Evolutionary conservation across 2,797 vertebrate species (phyloP).

Genomic region (Antennarius maculatus): DNA sequence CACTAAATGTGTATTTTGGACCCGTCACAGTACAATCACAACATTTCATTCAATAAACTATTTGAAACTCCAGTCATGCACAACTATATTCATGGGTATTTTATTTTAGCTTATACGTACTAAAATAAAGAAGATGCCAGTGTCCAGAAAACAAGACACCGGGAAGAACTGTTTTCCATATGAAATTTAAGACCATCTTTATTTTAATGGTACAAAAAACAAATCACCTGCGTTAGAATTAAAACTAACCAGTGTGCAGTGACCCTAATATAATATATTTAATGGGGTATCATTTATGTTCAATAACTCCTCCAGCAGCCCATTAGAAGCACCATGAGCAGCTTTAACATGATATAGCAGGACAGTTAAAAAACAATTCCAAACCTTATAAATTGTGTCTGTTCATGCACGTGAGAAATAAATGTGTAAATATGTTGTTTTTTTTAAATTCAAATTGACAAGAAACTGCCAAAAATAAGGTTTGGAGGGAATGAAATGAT

Average conservation of each 20-base stretch:
- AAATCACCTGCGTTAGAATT: neutral
- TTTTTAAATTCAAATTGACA: neutral
- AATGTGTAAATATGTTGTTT: too few relatives aligned
- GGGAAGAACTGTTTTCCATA: too few relatives aligned
- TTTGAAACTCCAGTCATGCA: too few relatives aligned
- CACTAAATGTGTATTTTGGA: too few relatives aligned
- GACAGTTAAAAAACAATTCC: slow-evolving; percentile 12
- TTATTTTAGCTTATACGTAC: too few relatives aligned
- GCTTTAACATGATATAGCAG: slow-evolving; percentile 18
- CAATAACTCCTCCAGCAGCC: neutral
- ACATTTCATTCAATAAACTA: neutral
- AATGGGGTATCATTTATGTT: neutral
- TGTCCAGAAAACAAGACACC: too few relatives aligned
- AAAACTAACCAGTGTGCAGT: neutral
- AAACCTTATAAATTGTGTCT: neutral
- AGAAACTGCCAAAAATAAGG: neutral
- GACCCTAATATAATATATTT: neutral
- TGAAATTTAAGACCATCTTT: neutral
- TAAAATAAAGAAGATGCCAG: too few relatives aligned
- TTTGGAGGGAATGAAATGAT: neutral
- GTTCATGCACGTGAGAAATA: neutral
- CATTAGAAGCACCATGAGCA: neutral
- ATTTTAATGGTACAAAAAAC: neutral
- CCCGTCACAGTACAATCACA: neutral
- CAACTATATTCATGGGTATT: too few relatives aligned